Percentiles rank a stretch among this genome's conserved stretches.
phyloP scores from a whole-genome alignment of 2,888 invertebrate species.

The Drosophila engyochracea region DNA sequence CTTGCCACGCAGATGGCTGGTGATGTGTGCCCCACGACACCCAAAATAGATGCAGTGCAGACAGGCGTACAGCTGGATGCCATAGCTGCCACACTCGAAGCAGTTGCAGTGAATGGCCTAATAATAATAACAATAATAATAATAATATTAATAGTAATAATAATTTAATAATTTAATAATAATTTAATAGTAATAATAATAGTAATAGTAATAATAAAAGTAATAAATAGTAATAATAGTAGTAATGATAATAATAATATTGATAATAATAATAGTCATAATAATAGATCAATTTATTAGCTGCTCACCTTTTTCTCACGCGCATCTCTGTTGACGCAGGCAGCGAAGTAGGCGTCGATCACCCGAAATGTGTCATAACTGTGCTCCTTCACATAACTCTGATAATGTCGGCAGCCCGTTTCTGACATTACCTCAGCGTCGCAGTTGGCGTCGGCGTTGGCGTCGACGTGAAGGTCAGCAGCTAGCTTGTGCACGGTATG shows the following conservation, averaged over 20 bases:
- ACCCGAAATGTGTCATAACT: constrained; percentile 86
- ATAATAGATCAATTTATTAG: neutral
- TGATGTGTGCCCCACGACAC: constrained; percentile 94
- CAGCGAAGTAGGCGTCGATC: constrained; percentile 94
- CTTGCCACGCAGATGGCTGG: constrained; percentile 92
- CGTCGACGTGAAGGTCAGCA: constrained; percentile 51
- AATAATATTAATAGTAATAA: neutral
- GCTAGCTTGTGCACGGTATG: constrained; percentile 69
- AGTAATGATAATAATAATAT: neutral
- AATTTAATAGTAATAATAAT: no score
- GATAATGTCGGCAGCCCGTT: constrained; percentile 84
- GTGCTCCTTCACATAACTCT: constrained; percentile 83
- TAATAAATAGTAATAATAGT: neutral
- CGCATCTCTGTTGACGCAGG: constrained; percentile 92
- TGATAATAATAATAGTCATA: neutral
- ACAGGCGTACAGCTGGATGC: constrained; percentile 93
- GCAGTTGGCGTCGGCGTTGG: constrained; percentile 37
- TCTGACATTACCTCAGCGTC: constrained; percentile 78
- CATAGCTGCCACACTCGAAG: constrained; percentile 92
- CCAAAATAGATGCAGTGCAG: constrained; percentile 97
- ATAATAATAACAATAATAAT: neutral
- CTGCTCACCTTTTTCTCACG: constrained; percentile 91
- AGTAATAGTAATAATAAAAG: neutral
- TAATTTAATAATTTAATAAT: neutral
- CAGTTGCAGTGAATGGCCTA: constrained; percentile 92